Percentiles rank a stretch among this genome's conserved stretches.
phyloP scores from a whole-genome alignment of 2,888 invertebrate genomes.

The Gymnocheta viridis region DNA sequence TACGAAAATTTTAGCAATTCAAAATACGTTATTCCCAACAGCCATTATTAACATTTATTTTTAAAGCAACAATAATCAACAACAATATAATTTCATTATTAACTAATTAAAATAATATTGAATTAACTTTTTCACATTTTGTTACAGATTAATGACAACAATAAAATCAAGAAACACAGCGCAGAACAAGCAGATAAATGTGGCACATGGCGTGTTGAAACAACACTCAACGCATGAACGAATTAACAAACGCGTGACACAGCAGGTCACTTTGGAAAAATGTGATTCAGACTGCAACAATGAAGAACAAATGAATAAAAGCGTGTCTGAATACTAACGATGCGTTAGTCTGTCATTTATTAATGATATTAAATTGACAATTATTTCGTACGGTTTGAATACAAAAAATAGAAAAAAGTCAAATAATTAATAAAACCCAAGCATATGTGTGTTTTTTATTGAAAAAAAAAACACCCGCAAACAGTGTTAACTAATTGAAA shows the following conservation, averaged over 20 bases:
- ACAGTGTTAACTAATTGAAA: slow-evolving; percentile 63
- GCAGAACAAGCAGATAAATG: slow-evolving; percentile 13
- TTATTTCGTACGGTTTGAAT: slow-evolving; percentile 1
- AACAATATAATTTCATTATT: slow-evolving; percentile 49
- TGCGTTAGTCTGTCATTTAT: slow-evolving; percentile 5
- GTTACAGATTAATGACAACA: slow-evolving; percentile 56
- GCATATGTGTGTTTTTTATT: neutral
- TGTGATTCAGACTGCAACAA: neutral
- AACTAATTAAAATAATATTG: slow-evolving; percentile 54
- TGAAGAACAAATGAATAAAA: neutral
- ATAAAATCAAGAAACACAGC: slow-evolving; percentile 27
- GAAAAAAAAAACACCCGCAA: neutral
- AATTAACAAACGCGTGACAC: too few species aligned
- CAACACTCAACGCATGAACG: neutral
- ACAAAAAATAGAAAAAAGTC: neutral
- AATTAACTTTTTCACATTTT: slow-evolving; percentile 58
- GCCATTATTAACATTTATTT: neutral
- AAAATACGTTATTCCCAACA: neutral
- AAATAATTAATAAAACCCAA: slow-evolving; percentile 13
- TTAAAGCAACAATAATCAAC: neutral
- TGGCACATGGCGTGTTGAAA: slow-evolving; percentile 23
- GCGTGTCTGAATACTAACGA: neutral
- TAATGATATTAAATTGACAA: slow-evolving; percentile 39
- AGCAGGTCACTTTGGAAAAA: slow-evolving; percentile 1
- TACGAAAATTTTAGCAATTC: neutral